These are phyloP conservation scores for Hypothenemus hampei DNA, from an alignment of 1,140 invertebrate genomes.

Conservation along the genomic window DNA sequence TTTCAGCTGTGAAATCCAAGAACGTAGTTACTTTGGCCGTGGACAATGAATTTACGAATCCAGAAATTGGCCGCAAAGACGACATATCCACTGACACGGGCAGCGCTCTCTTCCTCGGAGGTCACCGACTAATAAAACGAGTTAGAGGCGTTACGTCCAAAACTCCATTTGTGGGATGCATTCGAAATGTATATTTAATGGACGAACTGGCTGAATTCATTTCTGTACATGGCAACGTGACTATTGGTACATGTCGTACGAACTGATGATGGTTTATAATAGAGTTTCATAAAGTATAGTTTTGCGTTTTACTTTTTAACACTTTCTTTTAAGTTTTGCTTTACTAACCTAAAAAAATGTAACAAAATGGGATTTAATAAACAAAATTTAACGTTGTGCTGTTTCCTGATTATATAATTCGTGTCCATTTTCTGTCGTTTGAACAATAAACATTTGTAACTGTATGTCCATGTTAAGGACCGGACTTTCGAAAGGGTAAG, in stretches of 20 bases:
- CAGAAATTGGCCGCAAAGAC: constrained; percentile 61
- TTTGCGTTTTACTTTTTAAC: not conserved
- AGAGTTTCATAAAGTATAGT: no score
- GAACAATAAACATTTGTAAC: no score
- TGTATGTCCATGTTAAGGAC: no score
- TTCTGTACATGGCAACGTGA: constrained; percentile 61
- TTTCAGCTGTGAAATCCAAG: constrained; percentile 76
- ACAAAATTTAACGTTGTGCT: no score
- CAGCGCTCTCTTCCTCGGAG: constrained; percentile 84
- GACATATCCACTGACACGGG: constrained; percentile 70
- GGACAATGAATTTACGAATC: constrained; percentile 64
- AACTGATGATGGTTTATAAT: constrained; percentile 54
- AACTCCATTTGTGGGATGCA: constrained; percentile 77
- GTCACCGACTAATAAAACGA: constrained; percentile 61
- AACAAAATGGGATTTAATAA: no score
- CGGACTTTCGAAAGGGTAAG: no score
- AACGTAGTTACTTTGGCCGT: constrained; percentile 78
- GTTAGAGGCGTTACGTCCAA: constrained; percentile 54
- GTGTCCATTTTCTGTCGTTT: no score
- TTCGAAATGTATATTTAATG: constrained; percentile 66
- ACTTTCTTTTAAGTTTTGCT: no score
- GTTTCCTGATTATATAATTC: no score
- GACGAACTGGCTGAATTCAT: constrained; percentile 54
- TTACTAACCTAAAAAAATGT: no score
- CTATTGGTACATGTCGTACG: constrained; percentile 65